Conservation (phyloP, 2,888 invertebrate species). For the Lordiphosa andalusiaca region DNA sequence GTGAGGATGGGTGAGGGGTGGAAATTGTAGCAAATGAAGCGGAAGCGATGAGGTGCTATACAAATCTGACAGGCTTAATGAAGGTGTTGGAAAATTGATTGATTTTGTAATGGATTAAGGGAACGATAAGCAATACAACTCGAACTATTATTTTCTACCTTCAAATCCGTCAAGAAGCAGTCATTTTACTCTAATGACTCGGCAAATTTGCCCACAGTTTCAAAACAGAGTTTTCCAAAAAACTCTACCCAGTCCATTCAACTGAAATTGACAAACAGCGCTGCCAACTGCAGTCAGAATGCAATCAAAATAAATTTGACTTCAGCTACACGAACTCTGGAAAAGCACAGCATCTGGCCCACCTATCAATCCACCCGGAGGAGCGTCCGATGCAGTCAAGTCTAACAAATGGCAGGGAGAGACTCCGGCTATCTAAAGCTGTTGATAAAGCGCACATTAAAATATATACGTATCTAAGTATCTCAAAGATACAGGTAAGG, state of each 20-base stretch:
- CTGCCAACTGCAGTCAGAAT: constrained; percentile 43
- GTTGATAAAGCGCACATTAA: constrained; percentile 71
- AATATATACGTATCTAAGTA: constrained; percentile 66
- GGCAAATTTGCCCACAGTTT: too few relatives aligned
- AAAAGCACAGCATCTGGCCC: constrained; percentile 51
- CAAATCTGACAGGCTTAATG: too few relatives aligned
- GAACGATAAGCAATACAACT: too few relatives aligned
- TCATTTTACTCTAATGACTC: too few relatives aligned
- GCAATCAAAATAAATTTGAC: constrained; percentile 45
- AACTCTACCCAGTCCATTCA: constrained; percentile 11
- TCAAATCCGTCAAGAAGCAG: too few relatives aligned
- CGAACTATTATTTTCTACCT: too few relatives aligned
- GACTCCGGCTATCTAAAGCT: constrained; percentile 55
- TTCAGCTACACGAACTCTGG: constrained; percentile 42
- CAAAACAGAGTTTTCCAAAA: too few relatives aligned
- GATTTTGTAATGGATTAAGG: too few relatives aligned
- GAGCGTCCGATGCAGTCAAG: constrained; percentile 40
- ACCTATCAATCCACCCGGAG: constrained; percentile 5
- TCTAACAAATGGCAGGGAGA: constrained; percentile 49
- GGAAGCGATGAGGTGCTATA: too few relatives aligned
- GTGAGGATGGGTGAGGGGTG: too few relatives aligned
- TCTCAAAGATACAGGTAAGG: constrained; percentile 60
- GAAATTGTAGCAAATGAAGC: too few relatives aligned
- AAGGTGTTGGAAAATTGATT: too few relatives aligned
- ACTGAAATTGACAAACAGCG: constrained; percentile 30